phyloP scores from a whole-genome alignment of 2,113 vertebrate species.

The Micromys minutus region DNA sequence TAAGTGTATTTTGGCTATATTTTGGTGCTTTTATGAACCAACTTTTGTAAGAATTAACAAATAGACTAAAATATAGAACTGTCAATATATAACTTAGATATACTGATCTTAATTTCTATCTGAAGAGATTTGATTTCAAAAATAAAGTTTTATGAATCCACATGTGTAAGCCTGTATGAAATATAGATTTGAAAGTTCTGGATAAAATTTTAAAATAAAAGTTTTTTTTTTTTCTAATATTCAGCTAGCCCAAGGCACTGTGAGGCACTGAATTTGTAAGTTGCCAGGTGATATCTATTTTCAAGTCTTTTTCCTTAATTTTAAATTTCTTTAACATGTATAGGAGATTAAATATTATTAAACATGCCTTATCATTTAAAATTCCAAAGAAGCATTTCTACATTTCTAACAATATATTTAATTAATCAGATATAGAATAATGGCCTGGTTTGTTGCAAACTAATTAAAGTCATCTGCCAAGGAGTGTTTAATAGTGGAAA shows the following conservation, averaged over 20 bases:
- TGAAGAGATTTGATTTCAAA: neutral
- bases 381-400: neutral
- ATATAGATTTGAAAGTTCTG: neutral
- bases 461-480: neutral
- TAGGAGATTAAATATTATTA: neutral
- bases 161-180: neutral
- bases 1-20: neutral
- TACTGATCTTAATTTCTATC: neutral
- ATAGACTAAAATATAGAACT: neutral
- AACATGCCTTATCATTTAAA: neutral
- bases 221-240: neutral
- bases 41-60: neutral
- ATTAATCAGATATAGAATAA: neutral
- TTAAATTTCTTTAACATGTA: neutral
- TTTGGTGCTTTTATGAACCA: constrained; percentile 12
- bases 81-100: constrained; percentile 6
- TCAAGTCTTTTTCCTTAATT: neutral
- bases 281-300: neutral
- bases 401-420: constrained; percentile 45
- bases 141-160: neutral
- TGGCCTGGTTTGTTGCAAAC: neutral
- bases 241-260: neutral
- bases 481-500: neutral
- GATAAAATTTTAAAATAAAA: constrained; percentile 39
- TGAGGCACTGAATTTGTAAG: neutral